Percentiles rank a stretch among this genome's conserved stretches.
phyloP scores from a whole-genome alignment of 2,888 invertebrate genomes.

The Nemurella pictetii region DNA sequence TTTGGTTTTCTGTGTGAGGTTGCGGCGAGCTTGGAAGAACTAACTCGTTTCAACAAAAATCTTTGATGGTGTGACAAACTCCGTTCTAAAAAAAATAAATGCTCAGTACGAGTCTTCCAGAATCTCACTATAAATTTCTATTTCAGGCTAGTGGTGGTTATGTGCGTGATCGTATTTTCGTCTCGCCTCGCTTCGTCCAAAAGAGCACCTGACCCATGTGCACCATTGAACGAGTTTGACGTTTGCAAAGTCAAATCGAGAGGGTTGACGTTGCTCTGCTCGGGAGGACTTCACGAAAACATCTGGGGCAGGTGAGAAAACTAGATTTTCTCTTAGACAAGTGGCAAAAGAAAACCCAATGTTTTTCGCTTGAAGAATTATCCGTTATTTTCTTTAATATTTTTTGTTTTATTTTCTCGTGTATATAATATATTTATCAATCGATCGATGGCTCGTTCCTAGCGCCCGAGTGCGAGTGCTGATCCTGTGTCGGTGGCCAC shows the following conservation, averaged over 20 bases:
- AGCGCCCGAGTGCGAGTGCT: slow-evolving; percentile 38
- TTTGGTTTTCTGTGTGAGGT: neutral
- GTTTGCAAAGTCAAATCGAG: slow-evolving; percentile 5
- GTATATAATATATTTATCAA: neutral
- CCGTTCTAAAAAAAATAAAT: no score
- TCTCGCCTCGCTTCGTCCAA: neutral
- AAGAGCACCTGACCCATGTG: neutral
- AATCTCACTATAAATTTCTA: no score
- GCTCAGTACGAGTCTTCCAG: no score
- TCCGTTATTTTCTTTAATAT: no score
- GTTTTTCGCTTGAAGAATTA: neutral
- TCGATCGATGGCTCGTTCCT: neutral
- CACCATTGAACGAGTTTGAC: neutral
- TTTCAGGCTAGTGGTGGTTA: neutral
- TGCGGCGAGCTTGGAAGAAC: no score
- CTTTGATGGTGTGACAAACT: no score
- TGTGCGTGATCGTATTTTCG: neutral
- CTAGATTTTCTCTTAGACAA: neutral
- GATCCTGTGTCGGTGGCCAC: slow-evolving; percentile 47
- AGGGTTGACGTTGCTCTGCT: neutral
- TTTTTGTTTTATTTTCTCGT: no score
- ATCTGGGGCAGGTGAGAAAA: slow-evolving; percentile 16
- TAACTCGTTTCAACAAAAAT: no score
- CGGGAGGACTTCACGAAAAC: slow-evolving; percentile 12
- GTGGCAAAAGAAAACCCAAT: neutral